phyloP scores from a whole-genome alignment of 2,888 invertebrate species.

The Geotrupes spiniger region DNA sequence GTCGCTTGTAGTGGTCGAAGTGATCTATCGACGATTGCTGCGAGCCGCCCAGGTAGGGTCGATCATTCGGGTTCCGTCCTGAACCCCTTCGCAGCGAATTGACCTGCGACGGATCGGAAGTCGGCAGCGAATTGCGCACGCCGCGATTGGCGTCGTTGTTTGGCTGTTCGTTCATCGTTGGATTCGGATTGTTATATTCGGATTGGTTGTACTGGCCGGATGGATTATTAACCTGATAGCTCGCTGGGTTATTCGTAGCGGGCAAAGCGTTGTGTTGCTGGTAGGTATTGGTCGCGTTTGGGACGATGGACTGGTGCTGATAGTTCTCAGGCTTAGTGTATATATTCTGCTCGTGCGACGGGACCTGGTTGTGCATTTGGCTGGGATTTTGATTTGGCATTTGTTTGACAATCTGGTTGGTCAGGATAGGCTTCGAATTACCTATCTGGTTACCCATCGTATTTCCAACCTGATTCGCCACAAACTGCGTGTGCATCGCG shows the following conservation, averaged over 20 bases:
- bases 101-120: slow-evolving; percentile 40
- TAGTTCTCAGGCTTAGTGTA: slow-evolving; percentile 23
- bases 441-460: slow-evolving; percentile 1
- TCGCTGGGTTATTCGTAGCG: slow-evolving; percentile 14
- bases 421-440: slow-evolving; percentile 34
- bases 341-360: slow-evolving; percentile 40
- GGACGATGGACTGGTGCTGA: slow-evolving; percentile 8
- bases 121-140: slow-evolving; percentile 30
- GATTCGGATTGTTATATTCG: not conserved
- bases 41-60: slow-evolving; percentile 47
- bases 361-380: slow-evolving; percentile 37
- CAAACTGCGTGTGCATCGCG: slow-evolving; percentile 37
- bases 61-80: slow-evolving; percentile 50
- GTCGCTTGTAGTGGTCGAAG: slow-evolving; percentile 91
- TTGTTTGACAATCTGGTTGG: slow-evolving; percentile 44
- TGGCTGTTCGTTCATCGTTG: slow-evolving; percentile 32
- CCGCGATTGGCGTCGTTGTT: slow-evolving; percentile 25
- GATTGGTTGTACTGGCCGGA: not conserved
- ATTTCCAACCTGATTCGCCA: slow-evolving; percentile 20
- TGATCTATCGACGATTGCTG: slow-evolving; percentile 77
- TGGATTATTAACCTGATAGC: slow-evolving; percentile 9
- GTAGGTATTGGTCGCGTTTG: slow-evolving; percentile 6
- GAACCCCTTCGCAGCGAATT: slow-evolving; percentile 53
- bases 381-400: slow-evolving; percentile 47
- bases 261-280: slow-evolving; percentile 10